Evolutionary conservation across 2,113 vertebrate species (phyloP), one percentile per base, ranked within the genome.

Genomic region (Columbina picui): DNA sequence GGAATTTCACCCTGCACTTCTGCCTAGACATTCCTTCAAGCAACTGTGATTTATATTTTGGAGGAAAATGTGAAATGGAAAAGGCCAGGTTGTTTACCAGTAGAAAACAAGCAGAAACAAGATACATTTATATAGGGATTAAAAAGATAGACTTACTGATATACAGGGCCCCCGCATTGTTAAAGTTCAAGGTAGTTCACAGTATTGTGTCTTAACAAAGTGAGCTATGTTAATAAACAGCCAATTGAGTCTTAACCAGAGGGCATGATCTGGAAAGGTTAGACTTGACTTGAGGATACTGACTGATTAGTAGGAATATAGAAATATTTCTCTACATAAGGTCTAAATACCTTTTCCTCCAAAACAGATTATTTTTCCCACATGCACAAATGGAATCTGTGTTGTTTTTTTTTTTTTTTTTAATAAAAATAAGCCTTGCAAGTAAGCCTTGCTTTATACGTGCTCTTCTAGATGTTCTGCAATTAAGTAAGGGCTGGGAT

Each of bases 221-320:
- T 36, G 79, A 96, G 81, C 88, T 52, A 56, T 90, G 56, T 39
- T 88, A 90, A 92, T 82, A 90, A 96, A 86, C 65, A 94, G 11
- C 36, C 83, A 90, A 45, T 87, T 57, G 56, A 87, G 39, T 75
- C 26, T 43, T 87, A 95, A 86, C 85, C 64, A 82, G 52, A 70
- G 90, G 95, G 64, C 86, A 81, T 69, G 73, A 36, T 92, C 50
- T 84, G 73, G 43, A 94, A 90, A 96, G 88, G 94, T 93, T 84
- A 93, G 60, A 81, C 68, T 84, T 96, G 88, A 71, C 93, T 94
- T 67, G 65, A 94, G 93, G 93, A 75, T 96, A 87, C 27, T 78
- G n/a, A 8, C 27, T 93, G 83, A 86, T 94, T 84, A 95, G 78
- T 45, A 87, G 56, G n/a, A 76, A 95, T 81, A 64, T 12, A 63